phyloP scores from a whole-genome alignment of 2,113 vertebrate genomes.

The Pseudopipra pipra region DNA sequence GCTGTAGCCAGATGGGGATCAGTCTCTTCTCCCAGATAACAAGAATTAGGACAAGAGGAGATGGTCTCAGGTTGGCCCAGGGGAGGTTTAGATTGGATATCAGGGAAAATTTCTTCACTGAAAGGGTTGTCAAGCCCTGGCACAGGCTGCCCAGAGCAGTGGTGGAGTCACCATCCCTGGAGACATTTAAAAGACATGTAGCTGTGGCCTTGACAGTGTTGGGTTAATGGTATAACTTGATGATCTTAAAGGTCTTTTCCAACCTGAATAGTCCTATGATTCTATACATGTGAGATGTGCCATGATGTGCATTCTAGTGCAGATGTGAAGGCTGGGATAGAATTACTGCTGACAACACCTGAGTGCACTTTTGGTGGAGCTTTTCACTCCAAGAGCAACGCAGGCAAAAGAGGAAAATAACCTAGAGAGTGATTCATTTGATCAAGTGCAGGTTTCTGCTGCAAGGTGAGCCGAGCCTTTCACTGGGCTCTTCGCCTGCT shows the following conservation, averaged over 20 bases:
- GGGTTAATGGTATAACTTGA: background rate
- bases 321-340: background rate
- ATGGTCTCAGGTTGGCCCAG: rapidly evolving
- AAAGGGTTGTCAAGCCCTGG: background rate
- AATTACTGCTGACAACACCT: background rate
- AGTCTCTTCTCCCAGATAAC: background rate
- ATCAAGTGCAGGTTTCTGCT: background rate
- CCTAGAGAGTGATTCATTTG: background rate
- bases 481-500: background rate
- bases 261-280: background rate
- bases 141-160: background rate
- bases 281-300: background rate
- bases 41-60: background rate
- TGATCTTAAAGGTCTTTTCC: background rate
- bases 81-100: rapidly evolving
- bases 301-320: rapidly evolving
- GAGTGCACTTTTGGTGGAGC: background rate
- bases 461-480: background rate
- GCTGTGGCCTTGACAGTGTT: background rate
- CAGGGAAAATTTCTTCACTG: background rate
- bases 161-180: background rate
- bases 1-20: rapidly evolving
- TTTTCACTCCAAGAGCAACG: background rate
- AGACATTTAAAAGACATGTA: background rate
- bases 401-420: background rate